phyloP scores from a whole-genome alignment of 2,888 invertebrate species.

The Eupithecia centaureata region DNA sequence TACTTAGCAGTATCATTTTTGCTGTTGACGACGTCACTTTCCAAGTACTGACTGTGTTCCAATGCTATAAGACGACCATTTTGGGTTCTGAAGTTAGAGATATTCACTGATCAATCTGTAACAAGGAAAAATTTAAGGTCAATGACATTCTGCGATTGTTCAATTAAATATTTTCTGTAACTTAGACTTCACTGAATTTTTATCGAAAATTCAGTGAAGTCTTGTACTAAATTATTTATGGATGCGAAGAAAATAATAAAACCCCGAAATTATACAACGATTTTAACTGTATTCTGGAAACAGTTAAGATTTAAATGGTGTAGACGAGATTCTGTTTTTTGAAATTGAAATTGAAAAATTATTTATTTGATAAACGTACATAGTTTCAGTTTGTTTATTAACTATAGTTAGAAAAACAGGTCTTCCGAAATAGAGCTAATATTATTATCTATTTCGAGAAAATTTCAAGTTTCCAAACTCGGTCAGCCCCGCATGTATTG shows the following conservation, averaged over 20 bases:
- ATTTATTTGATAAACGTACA: too few species aligned
- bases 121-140: constrained; percentile 58
- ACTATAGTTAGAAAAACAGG: not conserved
- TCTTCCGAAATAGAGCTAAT: not conserved
- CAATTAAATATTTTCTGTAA: too few species aligned
- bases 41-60: constrained; percentile 61
- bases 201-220: too few species aligned
- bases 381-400: not conserved
- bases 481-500: constrained; percentile 23
- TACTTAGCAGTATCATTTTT: constrained; percentile 77
- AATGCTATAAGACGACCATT: constrained; percentile 79
- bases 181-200: too few species aligned
- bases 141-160: too few species aligned
- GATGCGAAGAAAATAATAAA: too few species aligned
- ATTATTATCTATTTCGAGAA: constrained; percentile 6
- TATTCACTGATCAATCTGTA: constrained; percentile 74
- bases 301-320: not conserved
- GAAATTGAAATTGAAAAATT: too few species aligned
- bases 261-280: too few species aligned
- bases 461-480: constrained; percentile 11
- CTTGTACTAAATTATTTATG: too few species aligned
- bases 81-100: constrained; percentile 53
- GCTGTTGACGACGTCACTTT: constrained; percentile 70
- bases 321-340: not conserved
- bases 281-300: too few species aligned